Conservation (phyloP, 2,797 vertebrate species). For the Squalus acanthias region DNA sequence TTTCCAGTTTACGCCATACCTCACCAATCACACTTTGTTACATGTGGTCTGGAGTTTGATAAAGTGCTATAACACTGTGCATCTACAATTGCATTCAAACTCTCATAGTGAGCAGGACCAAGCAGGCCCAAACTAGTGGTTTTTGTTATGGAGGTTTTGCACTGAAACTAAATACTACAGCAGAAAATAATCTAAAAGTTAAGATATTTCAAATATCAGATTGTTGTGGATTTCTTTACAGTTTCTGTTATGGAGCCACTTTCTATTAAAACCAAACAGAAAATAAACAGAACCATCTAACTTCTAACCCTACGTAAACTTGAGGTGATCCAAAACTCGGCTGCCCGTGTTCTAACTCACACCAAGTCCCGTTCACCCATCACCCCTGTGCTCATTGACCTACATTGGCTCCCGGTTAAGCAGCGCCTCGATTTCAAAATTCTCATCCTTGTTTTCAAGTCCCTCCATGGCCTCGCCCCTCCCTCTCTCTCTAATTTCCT, state of each 20-base stretch:
- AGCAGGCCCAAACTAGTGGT: background rate
- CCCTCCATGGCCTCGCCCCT: no score
- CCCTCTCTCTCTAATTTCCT: no score
- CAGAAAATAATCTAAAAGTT: background rate
- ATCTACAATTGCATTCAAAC: background rate
- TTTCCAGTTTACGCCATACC: background rate
- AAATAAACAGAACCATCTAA: background rate
- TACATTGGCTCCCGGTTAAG: no score
- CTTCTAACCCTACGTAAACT: background rate
- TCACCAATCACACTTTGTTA: background rate
- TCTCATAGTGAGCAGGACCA: background rate
- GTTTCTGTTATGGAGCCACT: background rate
- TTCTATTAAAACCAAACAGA: background rate
- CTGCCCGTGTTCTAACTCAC: no score
- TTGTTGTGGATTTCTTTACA: background rate
- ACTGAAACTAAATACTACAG: background rate
- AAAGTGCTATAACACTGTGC: background rate
- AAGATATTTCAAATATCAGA: background rate
- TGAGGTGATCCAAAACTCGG: no score
- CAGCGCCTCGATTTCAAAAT: no score
- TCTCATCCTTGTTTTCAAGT: no score
- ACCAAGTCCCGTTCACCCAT: no score
- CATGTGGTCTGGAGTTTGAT: background rate
- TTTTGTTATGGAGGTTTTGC: background rate
- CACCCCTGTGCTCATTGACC: no score